These are phyloP conservation scores for Amblyjoppa proteus DNA, from an alignment of 2,888 invertebrate species.

Conservation along the genomic window DNA sequence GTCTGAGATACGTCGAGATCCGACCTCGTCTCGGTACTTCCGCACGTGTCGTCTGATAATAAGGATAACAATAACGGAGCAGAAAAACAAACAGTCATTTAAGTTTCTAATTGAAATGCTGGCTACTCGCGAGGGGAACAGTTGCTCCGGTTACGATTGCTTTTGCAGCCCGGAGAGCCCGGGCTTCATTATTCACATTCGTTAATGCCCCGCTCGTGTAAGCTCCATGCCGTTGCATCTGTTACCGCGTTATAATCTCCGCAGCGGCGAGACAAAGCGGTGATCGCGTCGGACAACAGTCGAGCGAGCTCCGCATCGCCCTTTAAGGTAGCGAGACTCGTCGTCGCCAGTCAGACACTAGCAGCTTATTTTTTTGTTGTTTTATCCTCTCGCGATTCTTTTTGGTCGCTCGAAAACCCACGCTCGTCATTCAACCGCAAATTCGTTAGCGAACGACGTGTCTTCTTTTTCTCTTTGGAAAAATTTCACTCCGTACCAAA, in stretches of 20 bases:
- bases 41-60: conserved; percentile 12
- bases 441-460: background rate
- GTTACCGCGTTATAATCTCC: conserved; percentile 14
- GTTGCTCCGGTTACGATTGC: background rate
- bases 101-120: conserved; percentile 30
- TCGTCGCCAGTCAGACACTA: background rate
- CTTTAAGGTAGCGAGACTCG: conserved; percentile 17
- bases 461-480: background rate
- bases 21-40: conserved; percentile 27
- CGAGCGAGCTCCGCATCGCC: background rate
- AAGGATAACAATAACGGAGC: background rate
- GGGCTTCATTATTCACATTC: conserved; percentile 16
- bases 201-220: conserved; percentile 19
- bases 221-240: background rate
- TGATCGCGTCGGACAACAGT: conserved; percentile 16
- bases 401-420: background rate
- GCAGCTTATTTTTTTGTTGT: background rate
- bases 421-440: conserved; percentile 12
- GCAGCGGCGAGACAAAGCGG: conserved; percentile 36
- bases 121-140: background rate
- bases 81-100: background rate
- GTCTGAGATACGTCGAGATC: background rate
- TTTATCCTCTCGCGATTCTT: conserved; percentile 2
- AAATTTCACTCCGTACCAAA: background rate
- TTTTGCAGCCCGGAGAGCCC: conserved; percentile 9